These are phyloP conservation scores for Gymnoscelis rufifasciata DNA, from an alignment of 2,888 invertebrate genomes.

Conservation along the genomic window DNA sequence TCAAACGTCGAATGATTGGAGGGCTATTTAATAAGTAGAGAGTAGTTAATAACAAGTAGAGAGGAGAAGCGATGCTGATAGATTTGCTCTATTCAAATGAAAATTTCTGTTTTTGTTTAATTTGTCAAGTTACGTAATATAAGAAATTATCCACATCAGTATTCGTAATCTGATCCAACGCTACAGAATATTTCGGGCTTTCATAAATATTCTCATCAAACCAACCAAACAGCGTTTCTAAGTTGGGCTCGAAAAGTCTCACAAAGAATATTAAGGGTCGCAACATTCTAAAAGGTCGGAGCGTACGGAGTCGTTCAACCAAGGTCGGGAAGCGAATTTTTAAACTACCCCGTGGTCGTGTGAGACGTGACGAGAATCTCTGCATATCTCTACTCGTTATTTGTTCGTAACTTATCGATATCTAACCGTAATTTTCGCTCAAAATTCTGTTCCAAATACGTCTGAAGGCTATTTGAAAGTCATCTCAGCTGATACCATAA, in stretches of 20 bases:
- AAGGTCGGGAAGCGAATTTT: constrained; percentile 48
- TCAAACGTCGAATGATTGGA: too few relatives aligned
- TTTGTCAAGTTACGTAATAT: too few relatives aligned
- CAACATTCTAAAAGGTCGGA: constrained; percentile 22
- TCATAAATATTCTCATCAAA: constrained; percentile 5
- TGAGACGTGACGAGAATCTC: constrained; percentile 58
- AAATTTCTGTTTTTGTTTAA: too few relatives aligned
- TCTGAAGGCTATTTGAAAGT: constrained; percentile 40
- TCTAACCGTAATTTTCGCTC: constrained; percentile 57
- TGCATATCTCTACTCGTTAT: constrained; percentile 40
- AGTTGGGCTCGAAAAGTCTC: constrained; percentile 17
- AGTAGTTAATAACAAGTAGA: too few relatives aligned
- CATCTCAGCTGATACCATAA: constrained; percentile 47
- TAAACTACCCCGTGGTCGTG: constrained; percentile 51
- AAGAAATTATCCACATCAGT: too few relatives aligned
- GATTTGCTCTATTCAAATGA: too few relatives aligned
- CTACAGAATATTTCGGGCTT: not conserved
- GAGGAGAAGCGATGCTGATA: too few relatives aligned
- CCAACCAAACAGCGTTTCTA: constrained; percentile 7
- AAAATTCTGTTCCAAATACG: constrained; percentile 59
- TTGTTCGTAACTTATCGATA: constrained; percentile 31
- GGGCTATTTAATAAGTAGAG: too few relatives aligned
- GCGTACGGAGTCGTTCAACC: constrained; percentile 27
- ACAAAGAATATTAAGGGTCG: constrained; percentile 22
- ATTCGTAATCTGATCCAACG: too few relatives aligned